phyloP scores from a whole-genome alignment of 2,113 vertebrate genomes.

The Tauraco erythrolophus region DNA sequence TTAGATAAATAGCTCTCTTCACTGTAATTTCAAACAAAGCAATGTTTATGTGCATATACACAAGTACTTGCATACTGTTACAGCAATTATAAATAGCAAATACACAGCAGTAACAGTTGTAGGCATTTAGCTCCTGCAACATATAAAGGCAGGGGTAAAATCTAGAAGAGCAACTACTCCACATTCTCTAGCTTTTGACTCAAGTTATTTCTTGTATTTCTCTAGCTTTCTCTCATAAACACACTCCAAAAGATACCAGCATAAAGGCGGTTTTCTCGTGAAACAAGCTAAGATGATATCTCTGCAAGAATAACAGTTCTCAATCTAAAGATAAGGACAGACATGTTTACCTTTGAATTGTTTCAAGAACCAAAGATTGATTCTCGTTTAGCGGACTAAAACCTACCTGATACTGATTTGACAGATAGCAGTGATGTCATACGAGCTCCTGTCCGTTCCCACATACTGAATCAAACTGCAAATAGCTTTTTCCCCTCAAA shows the following conservation, averaged over 20 bases:
- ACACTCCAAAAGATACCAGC: not conserved
- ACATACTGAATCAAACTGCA: not conserved
- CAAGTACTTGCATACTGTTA: not conserved
- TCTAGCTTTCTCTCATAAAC: not conserved
- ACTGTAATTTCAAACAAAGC: not conserved
- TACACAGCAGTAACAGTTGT: not conserved
- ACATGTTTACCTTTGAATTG: not conserved
- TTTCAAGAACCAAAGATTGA: not conserved
- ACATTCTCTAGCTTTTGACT: not conserved
- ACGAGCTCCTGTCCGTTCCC: accelerated
- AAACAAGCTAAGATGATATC: not conserved
- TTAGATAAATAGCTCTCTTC: not conserved
- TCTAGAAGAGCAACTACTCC: not conserved
- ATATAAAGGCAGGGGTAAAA: not conserved
- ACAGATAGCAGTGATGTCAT: not conserved
- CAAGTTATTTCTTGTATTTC: not conserved
- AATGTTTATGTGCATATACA: not conserved
- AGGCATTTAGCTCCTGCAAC: not conserved
- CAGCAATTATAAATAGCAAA: not conserved
- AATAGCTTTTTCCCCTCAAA: not conserved
- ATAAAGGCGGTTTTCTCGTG: not conserved
- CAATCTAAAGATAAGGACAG: not conserved
- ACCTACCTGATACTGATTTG: not conserved
- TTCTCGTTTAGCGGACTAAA: not conserved
- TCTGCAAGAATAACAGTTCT: not conserved